These are phyloP conservation scores for Trichoplusia ni DNA, from an alignment of 1,140 invertebrate species.

Conservation along the genomic window DNA sequence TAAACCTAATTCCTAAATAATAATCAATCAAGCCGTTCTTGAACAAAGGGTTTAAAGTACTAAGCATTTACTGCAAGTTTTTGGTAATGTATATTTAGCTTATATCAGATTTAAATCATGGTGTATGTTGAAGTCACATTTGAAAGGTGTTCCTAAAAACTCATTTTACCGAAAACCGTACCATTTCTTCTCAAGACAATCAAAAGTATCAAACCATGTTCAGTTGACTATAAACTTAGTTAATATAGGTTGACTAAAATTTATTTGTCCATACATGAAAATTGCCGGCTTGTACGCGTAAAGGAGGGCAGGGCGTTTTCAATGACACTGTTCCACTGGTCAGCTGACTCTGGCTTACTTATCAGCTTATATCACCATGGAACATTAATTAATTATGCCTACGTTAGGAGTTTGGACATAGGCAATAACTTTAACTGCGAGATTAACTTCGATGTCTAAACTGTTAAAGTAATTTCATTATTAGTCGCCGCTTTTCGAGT, in stretches of 20 bases:
- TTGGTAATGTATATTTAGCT: too few relatives aligned
- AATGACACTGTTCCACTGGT: slow-evolving; percentile 64
- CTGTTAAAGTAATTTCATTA: too few relatives aligned
- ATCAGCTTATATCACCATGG: slow-evolving; percentile 49
- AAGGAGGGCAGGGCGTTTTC: slow-evolving; percentile 66
- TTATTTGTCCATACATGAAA: slow-evolving; percentile 65
- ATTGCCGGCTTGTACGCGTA: slow-evolving; percentile 43
- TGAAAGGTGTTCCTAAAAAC: too few relatives aligned
- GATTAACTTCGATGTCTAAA: background rate
- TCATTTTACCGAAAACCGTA: too few relatives aligned
- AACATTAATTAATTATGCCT: slow-evolving; percentile 16
- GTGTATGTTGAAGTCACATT: too few relatives aligned
- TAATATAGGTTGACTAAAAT: slow-evolving; percentile 54
- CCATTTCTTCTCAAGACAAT: too few relatives aligned
- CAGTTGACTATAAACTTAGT: slow-evolving; percentile 34
- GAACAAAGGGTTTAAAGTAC: too few relatives aligned
- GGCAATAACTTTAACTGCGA: slow-evolving; percentile 10
- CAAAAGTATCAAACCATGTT: slow-evolving; percentile 41
- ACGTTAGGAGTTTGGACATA: slow-evolving; percentile 6
- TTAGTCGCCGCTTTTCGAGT: too few relatives aligned
- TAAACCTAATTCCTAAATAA: too few relatives aligned
- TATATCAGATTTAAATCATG: too few relatives aligned
- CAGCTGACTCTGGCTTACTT: slow-evolving; percentile 60
- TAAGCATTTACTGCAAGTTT: too few relatives aligned
- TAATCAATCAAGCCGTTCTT: too few relatives aligned